Evolutionary conservation across 2,888 invertebrate genomes (phyloP).

Genomic region (Dicycla oo): DNA sequence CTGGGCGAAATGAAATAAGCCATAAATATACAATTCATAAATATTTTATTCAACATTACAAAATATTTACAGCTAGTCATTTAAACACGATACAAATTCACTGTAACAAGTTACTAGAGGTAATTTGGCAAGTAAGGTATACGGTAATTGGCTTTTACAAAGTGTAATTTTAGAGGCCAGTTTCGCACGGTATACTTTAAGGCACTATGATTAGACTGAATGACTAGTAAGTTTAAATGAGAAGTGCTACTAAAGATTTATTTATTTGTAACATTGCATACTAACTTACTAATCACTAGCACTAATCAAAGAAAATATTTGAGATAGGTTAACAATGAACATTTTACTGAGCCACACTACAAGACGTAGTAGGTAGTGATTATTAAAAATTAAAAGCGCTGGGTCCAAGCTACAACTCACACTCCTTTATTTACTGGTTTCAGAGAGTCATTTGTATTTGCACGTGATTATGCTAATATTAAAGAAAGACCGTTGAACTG

Average conservation of each 20-base stretch:
- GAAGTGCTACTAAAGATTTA: neutral
- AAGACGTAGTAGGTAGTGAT: neutral
- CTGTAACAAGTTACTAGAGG: constrained; percentile 65
- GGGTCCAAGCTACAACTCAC: neutral
- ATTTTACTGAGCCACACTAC: neutral
- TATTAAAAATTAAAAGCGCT: neutral
- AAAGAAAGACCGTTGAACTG: neutral
- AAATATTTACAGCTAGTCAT: constrained; percentile 78
- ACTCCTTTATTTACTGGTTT: neutral
- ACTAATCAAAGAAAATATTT: constrained; percentile 39
- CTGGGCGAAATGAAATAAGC: constrained; percentile 6
- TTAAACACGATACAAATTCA: constrained; percentile 67
- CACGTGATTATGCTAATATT: neutral
- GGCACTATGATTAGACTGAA: constrained; percentile 53
- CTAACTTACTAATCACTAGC: constrained; percentile 44
- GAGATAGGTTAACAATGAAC: neutral
- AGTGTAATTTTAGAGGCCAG: constrained; percentile 1
- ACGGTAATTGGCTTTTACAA: constrained; percentile 17
- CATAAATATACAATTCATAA: constrained; percentile 61
- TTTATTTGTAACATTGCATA: neutral
- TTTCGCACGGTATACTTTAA: constrained; percentile 8
- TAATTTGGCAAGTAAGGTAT: constrained; percentile 69
- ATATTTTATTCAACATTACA: constrained; percentile 66
- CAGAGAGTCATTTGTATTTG: neutral
- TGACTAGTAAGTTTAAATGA: constrained; percentile 52